These are phyloP conservation scores for Hyposoter didymator DNA, from an alignment of 2,888 invertebrate genomes.

Conservation along the genomic window DNA sequence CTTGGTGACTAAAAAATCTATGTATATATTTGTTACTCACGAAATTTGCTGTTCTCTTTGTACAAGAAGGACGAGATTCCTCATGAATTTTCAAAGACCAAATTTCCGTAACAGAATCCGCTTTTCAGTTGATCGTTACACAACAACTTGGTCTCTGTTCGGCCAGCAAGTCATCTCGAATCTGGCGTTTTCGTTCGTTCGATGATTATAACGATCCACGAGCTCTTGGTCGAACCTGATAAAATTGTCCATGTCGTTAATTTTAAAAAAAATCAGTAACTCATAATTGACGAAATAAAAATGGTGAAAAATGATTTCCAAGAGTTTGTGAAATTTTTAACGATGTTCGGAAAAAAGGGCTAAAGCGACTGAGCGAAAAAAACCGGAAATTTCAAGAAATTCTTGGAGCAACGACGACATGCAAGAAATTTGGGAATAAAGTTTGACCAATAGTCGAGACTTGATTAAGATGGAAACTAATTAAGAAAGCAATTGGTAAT, in stretches of 20 bases:
- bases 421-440: no score
- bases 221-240: no score
- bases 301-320: no score
- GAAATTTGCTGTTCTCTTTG: conserved; percentile 37
- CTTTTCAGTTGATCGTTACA: background rate
- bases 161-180: background rate
- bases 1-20: background rate
- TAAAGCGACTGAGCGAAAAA: no score
- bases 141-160: background rate
- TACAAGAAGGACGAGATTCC: conserved; percentile 37
- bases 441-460: background rate
- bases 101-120: conserved; percentile 29
- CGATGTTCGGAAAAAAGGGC: no score
- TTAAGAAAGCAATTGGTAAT: background rate
- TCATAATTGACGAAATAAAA: no score
- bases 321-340: no score
- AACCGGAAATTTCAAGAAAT: no score
- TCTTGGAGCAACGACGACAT: no score
- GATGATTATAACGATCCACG: no score
- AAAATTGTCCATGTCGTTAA: no score
- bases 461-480: background rate
- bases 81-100: conserved; percentile 59
- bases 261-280: no score
- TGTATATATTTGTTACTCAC: conserved; percentile 2
- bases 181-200: background rate